Evolutionary conservation across 2,113 vertebrate genomes (phyloP), one percentile per base, ranked within the genome.

Genomic region (Egretta garzetta): DNA sequence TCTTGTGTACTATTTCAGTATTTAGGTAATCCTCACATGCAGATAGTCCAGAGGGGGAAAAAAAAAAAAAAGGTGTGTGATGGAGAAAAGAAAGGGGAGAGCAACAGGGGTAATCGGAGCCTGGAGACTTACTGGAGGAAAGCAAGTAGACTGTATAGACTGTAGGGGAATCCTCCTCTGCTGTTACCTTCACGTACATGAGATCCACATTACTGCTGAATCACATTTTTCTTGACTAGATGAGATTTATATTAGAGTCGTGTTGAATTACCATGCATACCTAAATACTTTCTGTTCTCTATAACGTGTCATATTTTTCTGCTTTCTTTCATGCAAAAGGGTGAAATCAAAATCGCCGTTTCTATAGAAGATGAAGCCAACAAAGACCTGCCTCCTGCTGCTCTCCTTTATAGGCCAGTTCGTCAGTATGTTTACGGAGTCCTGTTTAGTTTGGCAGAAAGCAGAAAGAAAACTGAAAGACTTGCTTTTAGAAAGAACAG

Each of bases 341-440:
- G 99, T 96, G 99, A 99, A 98, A 99, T 99, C 92, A 99, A 99
- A 98, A 98, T 99, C 92, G 98, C 99, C 2, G 99, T 99, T 98
- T 99, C 99, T 98, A 99, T 99, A 97, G 99, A 99, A 98, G 99
- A 99, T 97, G 99, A 99, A 98, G 99, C 98, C 93, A 99, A 99
- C 98, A 99, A 99, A 98, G 99, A 99, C 96, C 98, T 99, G 98
- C 99, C 99, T 95, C 99, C 99, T 91, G 99, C 99, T 53, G 99
- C 99, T 97, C 98, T 99, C 96, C 98, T 99, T 95, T 99, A 99
- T 97, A 98, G 99, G 94, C 99, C 99, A 75, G 98, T 99, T 93
- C 99, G 99, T 96, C 99, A 99, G 96, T 99, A 99, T 98, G 99
- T 99, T 98, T 99, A 99, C 97, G 99, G 99, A 96, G 99, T 99